Evolutionary conservation across 2,888 invertebrate genomes (phyloP), one percentile per base, ranked within the genome.

Genomic region (Trissolcus japonicus): DNA sequence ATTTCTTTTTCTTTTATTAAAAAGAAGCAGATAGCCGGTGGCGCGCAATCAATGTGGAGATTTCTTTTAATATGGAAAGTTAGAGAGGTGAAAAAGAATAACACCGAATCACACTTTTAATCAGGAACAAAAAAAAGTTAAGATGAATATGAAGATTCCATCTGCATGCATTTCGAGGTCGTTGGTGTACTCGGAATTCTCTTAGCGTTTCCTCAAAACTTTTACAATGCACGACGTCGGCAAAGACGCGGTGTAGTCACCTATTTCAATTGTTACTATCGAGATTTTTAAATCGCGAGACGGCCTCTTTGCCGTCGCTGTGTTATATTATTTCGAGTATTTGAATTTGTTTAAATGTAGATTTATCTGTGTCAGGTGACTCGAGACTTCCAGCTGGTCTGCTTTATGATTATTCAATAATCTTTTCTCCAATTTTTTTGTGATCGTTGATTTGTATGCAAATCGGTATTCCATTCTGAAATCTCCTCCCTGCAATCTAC

Each of bases 371-470:
- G 68, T 65, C 60, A 41, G 75, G 63, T 69, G 59, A 62, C 25
- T 61, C 29, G 25, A 65, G 43, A 14, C 43, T 19, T 41, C 48
- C 54, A 25, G 16, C 4, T 43, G 60, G 60, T 50, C 50, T 14
- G 48, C 69, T 76, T 76, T 71, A 76, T 71, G 76, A 66, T 66
- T 71, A 76, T 76, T 76, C 69, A 71, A 71, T 76, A 71, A 62
- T 59, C 60, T 51, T 61, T 71, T 66, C 17, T 43, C 41, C 55
- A 25, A 50, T 69, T 61, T 76, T 25, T 76, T 76, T 71, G 53
- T 56, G 41, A 57, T 61, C 48, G 59, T 13, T 48, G 68, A 76
- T 76, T 76, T 66, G 46, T 57, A 76, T 76, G 76, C 66, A 76
- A 71, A 76, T 76, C 57, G 13, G 60, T 25, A 48, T 56, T 41